A percentile compares a stretch with the other conserved stretches of the same genome.
These are phyloP conservation scores for Stigmatopora nigra DNA, from an alignment of 2,113 vertebrate species.

Conservation along the genomic window DNA sequence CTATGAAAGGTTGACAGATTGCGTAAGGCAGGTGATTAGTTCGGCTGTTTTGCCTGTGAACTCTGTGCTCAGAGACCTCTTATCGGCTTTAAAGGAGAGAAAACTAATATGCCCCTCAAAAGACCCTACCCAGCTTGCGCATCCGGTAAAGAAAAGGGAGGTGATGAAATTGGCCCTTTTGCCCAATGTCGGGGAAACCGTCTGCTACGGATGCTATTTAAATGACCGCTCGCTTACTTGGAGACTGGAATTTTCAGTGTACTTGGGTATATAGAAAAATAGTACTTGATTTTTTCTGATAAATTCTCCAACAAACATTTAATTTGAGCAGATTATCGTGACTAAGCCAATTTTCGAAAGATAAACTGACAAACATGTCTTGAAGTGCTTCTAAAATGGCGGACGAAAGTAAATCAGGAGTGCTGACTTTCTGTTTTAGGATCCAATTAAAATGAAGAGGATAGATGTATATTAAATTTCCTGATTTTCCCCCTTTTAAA, in stretches of 20 bases:
- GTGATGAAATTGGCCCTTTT: slow-evolving; percentile 35
- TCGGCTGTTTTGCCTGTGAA: slow-evolving; percentile 58
- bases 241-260: background rate
- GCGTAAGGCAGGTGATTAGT: slow-evolving; percentile 55
- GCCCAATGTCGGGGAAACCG: slow-evolving; percentile 25
- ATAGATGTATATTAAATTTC: too few relatives aligned
- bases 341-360: slow-evolving; percentile 41
- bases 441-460: too few relatives aligned
- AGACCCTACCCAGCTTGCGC: slow-evolving; percentile 40
- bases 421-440: too few relatives aligned
- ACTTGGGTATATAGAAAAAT: too few relatives aligned
- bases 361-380: slow-evolving; percentile 29
- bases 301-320: slow-evolving; percentile 27
- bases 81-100: slow-evolving; percentile 34
- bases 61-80: slow-evolving; percentile 45
- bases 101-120: slow-evolving; percentile 38
- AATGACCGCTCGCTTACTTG: background rate
- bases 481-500: too few relatives aligned
- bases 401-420: too few relatives aligned
- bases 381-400: slow-evolving; percentile 18
- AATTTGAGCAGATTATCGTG: slow-evolving; percentile 47
- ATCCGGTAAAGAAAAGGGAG: slow-evolving; percentile 32
- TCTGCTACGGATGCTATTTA: background rate
- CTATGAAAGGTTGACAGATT: slow-evolving; percentile 49
- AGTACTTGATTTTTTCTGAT: too few relatives aligned